Evolutionary conservation across 1,140 invertebrate species (phyloP), one percentile per base, ranked within the genome.

Genomic region (Brachionus sp.): DNA sequence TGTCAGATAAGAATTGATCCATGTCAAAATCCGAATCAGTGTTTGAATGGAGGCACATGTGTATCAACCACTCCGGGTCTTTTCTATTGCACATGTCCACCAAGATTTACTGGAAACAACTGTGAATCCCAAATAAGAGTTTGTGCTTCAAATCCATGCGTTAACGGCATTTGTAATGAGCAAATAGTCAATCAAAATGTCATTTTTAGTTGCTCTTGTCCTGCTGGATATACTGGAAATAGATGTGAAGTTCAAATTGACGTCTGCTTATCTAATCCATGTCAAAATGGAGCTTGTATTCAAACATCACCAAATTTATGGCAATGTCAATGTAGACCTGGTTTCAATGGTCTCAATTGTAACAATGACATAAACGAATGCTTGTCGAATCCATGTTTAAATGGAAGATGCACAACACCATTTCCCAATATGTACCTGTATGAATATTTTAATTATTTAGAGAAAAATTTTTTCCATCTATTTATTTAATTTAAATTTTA

Each of bases 321-420:
- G 50, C 77, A 80, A 62, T 82, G 80, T 82, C 80, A 70, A 82
- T 82, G 80, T 42, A 66, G 66, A 53, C 57, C 80, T 33, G 80
- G 80, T 12, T 68, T 82, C 42, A 57, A 64, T 33, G 82, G 84
- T 13, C 25, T 39, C 66, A 62, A 84, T 84, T 83, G 84, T 83
- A 33, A 77, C 77, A 4, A 42, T 16, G 82, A 84, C 62, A 80
- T 85, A 33, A 78, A 84, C 39, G 83, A 84, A 57, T 84, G 83
- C 46, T 12, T 33, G 2, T 73, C 42, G 3, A 93, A 93, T 62
- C 95, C 95, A 0, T 97, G 95, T 86, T 94, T 95, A 89, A 73
- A 83, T 73, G 64, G 64, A 16, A 25, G 66, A 39, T 80, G 77
- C 23, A 29, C 77, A 35, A 80, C 77, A 13, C 77, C 77, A 39